phyloP scores from a whole-genome alignment of 2,888 invertebrate genomes.

The Dynastes hyllus region DNA sequence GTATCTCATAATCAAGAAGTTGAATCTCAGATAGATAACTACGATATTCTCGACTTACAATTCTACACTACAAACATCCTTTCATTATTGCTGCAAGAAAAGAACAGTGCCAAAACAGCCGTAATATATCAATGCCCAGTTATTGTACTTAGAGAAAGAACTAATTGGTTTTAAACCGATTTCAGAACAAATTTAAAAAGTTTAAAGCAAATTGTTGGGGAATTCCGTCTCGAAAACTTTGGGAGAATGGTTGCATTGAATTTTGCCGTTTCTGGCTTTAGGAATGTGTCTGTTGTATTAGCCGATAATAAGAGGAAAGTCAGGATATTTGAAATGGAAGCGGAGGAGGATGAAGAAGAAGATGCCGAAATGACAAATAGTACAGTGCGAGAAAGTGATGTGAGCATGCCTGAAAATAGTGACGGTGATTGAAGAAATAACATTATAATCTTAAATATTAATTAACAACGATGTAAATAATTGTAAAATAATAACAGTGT shows the following conservation, averaged over 20 bases:
- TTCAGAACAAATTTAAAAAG: slow-evolving; percentile 67
- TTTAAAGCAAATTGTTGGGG: slow-evolving; percentile 75
- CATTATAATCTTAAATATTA: no score
- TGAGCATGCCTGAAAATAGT: slow-evolving; percentile 56
- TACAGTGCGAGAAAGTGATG: slow-evolving; percentile 61
- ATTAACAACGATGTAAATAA: no score
- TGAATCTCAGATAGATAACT: slow-evolving; percentile 67
- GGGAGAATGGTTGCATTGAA: slow-evolving; percentile 79
- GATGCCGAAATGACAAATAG: slow-evolving; percentile 73
- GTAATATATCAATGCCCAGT: slow-evolving; percentile 64
- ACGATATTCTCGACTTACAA: slow-evolving; percentile 80
- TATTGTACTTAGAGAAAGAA: slow-evolving; percentile 64
- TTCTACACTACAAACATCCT: slow-evolving; percentile 84
- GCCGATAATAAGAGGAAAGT: slow-evolving; percentile 86
- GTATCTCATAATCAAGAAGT: slow-evolving; percentile 71
- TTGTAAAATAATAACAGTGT: no score
- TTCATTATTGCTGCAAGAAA: slow-evolving; percentile 81
- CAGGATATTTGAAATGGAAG: slow-evolving; percentile 93
- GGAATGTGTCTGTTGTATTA: slow-evolving; percentile 89
- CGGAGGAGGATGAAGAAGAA: slow-evolving; percentile 93
- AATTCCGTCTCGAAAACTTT: slow-evolving; percentile 75
- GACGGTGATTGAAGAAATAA: slow-evolving; percentile 44
- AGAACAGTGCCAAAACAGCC: slow-evolving; percentile 64
- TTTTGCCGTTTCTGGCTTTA: slow-evolving; percentile 89
- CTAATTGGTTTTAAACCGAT: slow-evolving; percentile 56